Percentiles rank a stretch among this genome's conserved stretches.
phyloP scores from a whole-genome alignment of 2,797 vertebrate species.

The Tarsius wallacei region DNA sequence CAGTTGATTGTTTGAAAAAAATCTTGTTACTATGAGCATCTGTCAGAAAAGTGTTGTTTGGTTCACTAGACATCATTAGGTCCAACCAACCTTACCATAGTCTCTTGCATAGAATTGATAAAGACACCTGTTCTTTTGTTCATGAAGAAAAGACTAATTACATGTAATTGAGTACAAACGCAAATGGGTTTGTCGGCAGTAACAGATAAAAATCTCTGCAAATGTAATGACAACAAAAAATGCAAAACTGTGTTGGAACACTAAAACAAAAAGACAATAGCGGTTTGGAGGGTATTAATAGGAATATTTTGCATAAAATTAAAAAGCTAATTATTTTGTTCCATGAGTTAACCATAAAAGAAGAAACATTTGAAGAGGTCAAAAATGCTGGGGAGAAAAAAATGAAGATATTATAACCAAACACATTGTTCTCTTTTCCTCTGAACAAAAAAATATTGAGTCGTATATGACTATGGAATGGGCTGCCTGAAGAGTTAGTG shows the following conservation, averaged over 20 bases:
- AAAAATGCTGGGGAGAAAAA: conserved; percentile 48
- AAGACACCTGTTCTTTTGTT: conserved; percentile 87
- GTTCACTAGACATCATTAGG: conserved; percentile 74
- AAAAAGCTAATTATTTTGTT: conserved; percentile 80
- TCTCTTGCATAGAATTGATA: conserved; percentile 71
- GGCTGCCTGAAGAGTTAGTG: background rate
- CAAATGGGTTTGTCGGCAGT: conserved; percentile 77
- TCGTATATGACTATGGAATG: background rate
- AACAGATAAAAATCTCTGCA: conserved; percentile 79
- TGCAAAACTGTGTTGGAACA: conserved; percentile 73
- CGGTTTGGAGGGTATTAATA: conserved; percentile 77
- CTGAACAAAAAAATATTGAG: background rate
- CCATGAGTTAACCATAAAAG: conserved; percentile 39
- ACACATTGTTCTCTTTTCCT: conserved; percentile 61
- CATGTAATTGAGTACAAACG: conserved; percentile 81
- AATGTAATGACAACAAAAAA: conserved; percentile 78
- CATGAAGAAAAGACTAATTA: conserved; percentile 84
- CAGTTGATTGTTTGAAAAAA: conserved; percentile 72
- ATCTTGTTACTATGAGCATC: conserved; percentile 82
- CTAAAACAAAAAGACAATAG: conserved; percentile 67
- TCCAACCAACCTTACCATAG: conserved; percentile 63
- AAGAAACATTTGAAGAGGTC: conserved; percentile 74
- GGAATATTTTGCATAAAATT: conserved; percentile 84
- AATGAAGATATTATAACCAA: conserved; percentile 65
- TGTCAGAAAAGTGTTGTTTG: conserved; percentile 75